Percentiles rank a stretch among this genome's conserved stretches.
Evolutionary conservation across 2,888 invertebrate species (phyloP).

Genomic region (Scaptomyza polygonia): DNA sequence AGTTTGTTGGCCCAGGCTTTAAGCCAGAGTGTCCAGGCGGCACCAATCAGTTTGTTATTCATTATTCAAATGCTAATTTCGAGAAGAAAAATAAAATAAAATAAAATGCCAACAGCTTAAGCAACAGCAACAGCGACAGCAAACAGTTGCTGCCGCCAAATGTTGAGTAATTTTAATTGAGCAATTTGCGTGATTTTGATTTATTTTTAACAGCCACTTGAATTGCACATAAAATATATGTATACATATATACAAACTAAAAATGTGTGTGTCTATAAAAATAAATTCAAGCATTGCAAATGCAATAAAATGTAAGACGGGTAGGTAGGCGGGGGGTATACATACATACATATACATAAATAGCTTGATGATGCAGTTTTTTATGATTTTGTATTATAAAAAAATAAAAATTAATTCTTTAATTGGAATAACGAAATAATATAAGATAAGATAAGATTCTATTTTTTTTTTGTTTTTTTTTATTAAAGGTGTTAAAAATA

Average conservation of each 20-base stretch:
- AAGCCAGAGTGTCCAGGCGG: constrained; percentile 30
- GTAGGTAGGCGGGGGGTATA: no score
- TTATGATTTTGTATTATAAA: no score
- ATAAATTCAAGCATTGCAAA: constrained; percentile 19
- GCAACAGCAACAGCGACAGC: constrained; percentile 13
- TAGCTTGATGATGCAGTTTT: not conserved
- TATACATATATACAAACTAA: constrained; percentile 4
- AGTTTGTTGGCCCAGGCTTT: constrained; percentile 71
- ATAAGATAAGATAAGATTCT: no score
- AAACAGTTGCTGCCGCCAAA: constrained; percentile 37
- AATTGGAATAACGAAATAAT: not conserved
- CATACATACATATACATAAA: not conserved
- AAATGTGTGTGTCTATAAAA: constrained; percentile 23
- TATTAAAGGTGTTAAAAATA: no score
- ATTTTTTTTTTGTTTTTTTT: no score
- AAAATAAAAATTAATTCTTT: not conserved
- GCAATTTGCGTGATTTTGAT: constrained; percentile 76
- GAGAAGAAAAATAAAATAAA: not conserved
- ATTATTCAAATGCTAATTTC: constrained; percentile 77
- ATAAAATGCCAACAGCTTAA: no score
- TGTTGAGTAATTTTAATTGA: constrained; percentile 78
- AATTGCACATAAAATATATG: not conserved
- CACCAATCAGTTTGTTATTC: constrained; percentile 55
- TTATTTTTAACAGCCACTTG: constrained; percentile 52
- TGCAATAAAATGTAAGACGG: not conserved